These are phyloP conservation scores for Drosophila tripunctata DNA, from an alignment of 2,888 invertebrate species.

Conservation along the genomic window DNA sequence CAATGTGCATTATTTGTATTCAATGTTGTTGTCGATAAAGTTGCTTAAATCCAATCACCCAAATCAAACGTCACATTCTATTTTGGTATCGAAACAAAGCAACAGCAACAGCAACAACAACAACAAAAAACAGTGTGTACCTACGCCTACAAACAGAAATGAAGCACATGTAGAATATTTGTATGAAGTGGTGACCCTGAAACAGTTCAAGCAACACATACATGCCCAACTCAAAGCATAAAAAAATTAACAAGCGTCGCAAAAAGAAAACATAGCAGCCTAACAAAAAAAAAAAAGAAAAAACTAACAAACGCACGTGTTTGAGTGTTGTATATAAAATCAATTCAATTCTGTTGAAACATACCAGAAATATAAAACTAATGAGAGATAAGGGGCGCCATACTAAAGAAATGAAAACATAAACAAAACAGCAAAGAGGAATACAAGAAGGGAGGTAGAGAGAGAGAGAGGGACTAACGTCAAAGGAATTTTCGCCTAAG, in stretches of 20 bases:
- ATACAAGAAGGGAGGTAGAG: conserved; percentile 1
- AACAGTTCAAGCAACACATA: conserved; percentile 63
- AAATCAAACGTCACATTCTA: conserved; percentile 8
- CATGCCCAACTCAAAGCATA: conserved; percentile 3
- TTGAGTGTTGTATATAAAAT: conserved; percentile 10
- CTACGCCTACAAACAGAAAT: conserved; percentile 17
- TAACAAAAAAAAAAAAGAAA: too few species aligned
- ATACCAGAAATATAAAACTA: conserved; percentile 15
- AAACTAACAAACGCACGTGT: conserved; percentile 42
- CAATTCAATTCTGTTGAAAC: conserved; percentile 16
- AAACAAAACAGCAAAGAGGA: conserved; percentile 11
- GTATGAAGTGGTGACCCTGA: conserved; percentile 55
- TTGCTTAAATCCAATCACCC: neutral
- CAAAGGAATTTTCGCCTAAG: conserved; percentile 24
- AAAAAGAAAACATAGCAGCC: conserved; percentile 29
- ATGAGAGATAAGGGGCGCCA: conserved; percentile 22
- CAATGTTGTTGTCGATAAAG: conserved; percentile 1
- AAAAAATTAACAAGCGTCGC: conserved; percentile 24
- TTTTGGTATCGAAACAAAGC: conserved; percentile 1
- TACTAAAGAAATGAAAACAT: conserved; percentile 18
- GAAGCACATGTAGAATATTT: conserved; percentile 20
- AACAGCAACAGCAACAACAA: too few species aligned
- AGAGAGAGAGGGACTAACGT: neutral
- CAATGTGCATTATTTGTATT: conserved; percentile 3
- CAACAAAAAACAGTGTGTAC: too few species aligned